Evolutionary conservation across 2,888 invertebrate species (phyloP).

Genomic region (Lepidochrysops patricia): DNA sequence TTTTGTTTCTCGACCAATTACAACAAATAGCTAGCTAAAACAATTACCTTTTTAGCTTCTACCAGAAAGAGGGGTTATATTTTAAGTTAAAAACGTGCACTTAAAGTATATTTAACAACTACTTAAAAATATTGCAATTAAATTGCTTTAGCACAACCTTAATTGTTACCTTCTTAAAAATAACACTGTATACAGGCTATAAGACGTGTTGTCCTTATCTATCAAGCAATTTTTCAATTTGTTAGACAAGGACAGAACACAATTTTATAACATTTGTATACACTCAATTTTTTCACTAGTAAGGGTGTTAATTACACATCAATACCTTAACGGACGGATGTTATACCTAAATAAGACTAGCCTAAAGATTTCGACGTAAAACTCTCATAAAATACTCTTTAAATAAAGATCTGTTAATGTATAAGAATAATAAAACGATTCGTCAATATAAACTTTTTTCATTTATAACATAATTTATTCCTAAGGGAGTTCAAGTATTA

Average conservation of each 20-base stretch:
- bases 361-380: conserved; percentile 5
- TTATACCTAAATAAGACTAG: conserved; percentile 9
- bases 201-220: no score
- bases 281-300: no score
- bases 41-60: no score
- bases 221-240: no score
- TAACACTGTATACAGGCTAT: no score
- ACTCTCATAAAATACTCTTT: conserved; percentile 11
- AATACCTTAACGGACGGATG: not conserved
- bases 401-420: conserved; percentile 25
- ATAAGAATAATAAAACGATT: not conserved
- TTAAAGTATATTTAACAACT: conserved; percentile 15
- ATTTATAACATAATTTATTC: not conserved
- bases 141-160: conserved; percentile 62
- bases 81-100: conserved; percentile 6
- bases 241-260: no score
- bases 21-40: no score
- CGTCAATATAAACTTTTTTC: not conserved
- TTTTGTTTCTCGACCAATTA: no score
- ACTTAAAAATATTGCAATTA: conserved; percentile 48
- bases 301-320: no score
- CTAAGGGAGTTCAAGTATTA: no score
- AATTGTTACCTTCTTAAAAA: conserved; percentile 38
- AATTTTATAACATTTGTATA: no score
- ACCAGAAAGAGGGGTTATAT: no score